Evolutionary conservation across 2,888 invertebrate genomes (phyloP), one percentile per base, ranked within the genome.

Genomic region (Metellina segmentata): DNA sequence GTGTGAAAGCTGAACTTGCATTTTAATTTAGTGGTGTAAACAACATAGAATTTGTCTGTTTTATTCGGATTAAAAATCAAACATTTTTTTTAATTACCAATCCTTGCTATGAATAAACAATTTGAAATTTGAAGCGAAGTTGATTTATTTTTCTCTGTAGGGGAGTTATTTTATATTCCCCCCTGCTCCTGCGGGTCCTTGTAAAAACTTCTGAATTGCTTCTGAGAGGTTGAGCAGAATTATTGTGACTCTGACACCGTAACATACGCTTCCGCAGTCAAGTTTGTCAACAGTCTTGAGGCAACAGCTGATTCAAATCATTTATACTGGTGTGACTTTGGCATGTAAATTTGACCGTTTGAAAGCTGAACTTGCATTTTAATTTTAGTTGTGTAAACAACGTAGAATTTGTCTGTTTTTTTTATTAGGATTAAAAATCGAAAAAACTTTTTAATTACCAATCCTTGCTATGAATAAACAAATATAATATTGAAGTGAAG

Each of bases 201-300:
- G 81, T 11, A 48, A 70, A 69, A 69, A 48, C 11, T 77, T 75
- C 13, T 34, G n/a, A 16, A 86, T 49, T 69, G 52, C 70, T 86
- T 86, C 61, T n/a, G 20, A 77, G 77, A 77, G n/a, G 51, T 77
- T 77, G 51, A n/a, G n/a, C 77, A 49, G 51, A 34, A n/a, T 77
- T 19, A 53, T 53, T 61, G 72, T 72, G 53, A 61, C 16, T 53
- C 51, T 79, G 53, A 13, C 11, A 20, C 61, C 61, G 13, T 13
- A 9, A 16, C 16, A 16, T 61, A 16, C 16, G 16, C 61, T 61
- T 61, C 61, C 61, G 61, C 9, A 16, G 61, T 61, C 34, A 34
- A 34, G 34, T 34, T 34, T 34, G 34, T 34, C 34, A 34, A 34
- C 34, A 2, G 34, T 34, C 34, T 34, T 34, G 34, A 34, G 34